Evolutionary conservation across 2,113 vertebrate genomes (phyloP).

Genomic region (Dromiciops gliroides): DNA sequence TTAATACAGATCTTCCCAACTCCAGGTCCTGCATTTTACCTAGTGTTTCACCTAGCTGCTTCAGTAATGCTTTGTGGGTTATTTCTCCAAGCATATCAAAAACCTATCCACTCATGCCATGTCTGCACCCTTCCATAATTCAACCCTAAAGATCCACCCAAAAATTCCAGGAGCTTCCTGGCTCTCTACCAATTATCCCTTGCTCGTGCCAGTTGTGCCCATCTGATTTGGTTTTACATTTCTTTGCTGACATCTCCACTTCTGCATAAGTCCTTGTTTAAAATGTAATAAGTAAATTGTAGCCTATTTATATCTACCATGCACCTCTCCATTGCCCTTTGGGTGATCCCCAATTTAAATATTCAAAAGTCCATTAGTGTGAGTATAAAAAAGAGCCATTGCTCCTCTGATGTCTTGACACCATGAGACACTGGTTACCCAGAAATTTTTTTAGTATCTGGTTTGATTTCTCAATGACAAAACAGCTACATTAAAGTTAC

Average conservation of each 20-base stretch:
- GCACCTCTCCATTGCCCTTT: background rate
- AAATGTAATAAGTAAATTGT: background rate
- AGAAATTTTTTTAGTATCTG: background rate
- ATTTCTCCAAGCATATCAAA: too few relatives aligned
- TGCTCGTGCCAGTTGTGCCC: background rate
- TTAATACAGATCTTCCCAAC: too few relatives aligned
- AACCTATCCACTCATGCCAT: background rate
- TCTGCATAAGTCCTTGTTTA: background rate
- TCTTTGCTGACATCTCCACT: background rate
- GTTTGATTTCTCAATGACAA: constrained; percentile 2
- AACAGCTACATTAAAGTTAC: background rate
- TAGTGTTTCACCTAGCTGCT: background rate
- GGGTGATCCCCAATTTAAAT: background rate
- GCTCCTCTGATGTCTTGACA: background rate
- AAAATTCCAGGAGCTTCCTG: background rate
- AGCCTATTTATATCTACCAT: background rate
- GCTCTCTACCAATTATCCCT: background rate
- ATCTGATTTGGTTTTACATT: background rate
- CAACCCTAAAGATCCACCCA: background rate
- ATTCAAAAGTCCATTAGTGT: background rate
- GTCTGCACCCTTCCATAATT: background rate
- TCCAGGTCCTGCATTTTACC: too few relatives aligned
- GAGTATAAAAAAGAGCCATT: background rate
- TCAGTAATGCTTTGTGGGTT: too few relatives aligned
- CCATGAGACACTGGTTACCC: background rate